Conservation (phyloP, 2,888 invertebrate species). For the Nemapogon koenigi region DNA sequence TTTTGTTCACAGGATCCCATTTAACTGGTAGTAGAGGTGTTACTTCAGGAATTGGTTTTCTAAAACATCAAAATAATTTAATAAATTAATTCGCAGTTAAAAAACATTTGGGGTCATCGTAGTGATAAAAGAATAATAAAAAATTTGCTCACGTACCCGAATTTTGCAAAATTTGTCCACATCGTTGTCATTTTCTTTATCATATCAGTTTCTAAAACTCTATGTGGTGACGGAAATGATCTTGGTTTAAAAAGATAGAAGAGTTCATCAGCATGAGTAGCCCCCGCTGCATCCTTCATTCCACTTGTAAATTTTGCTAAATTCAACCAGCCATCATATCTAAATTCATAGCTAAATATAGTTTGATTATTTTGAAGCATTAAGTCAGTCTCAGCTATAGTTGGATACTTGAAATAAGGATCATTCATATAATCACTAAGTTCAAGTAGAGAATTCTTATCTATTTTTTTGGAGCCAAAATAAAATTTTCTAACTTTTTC, state of each 20-base stretch:
- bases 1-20: conserved; percentile 29
- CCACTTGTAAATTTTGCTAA: conserved; percentile 33
- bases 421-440: conserved; percentile 44
- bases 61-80: too few species aligned
- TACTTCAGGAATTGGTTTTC: conserved; percentile 33
- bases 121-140: too few species aligned
- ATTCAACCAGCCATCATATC: conserved; percentile 44
- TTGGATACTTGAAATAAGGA: conserved; percentile 36
- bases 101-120: too few species aligned
- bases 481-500: conserved; percentile 40
- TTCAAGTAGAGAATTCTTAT: conserved; percentile 33
- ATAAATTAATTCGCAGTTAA: too few species aligned
- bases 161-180: conserved; percentile 54
- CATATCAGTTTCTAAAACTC: conserved; percentile 27
- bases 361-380: conserved; percentile 28
- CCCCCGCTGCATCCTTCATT: conserved; percentile 32
- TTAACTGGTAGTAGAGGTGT: conserved; percentile 22
- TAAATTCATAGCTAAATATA: conserved; percentile 38
- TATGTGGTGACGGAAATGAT: conserved; percentile 21
- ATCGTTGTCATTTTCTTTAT: conserved; percentile 34
- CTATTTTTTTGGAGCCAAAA: conserved; percentile 37
- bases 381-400: conserved; percentile 31
- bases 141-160: conserved; percentile 27
- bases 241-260: conserved; percentile 45
- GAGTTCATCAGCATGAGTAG: conserved; percentile 51